Percentiles rank a stretch among this genome's conserved stretches.
phyloP scores from a whole-genome alignment of 2,113 vertebrate genomes.

The Paraplagusia blochii region DNA sequence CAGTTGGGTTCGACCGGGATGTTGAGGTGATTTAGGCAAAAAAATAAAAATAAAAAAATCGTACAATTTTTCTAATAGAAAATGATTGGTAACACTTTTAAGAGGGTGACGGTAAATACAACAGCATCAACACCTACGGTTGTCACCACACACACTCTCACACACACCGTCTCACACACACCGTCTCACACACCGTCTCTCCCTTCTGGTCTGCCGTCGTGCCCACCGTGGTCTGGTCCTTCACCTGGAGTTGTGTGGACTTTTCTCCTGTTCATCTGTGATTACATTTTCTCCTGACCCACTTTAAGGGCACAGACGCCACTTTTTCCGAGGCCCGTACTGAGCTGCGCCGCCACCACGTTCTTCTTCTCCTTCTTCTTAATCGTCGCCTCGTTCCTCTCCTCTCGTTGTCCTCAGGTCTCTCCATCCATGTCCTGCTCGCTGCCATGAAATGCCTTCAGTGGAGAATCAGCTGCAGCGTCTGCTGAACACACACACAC shows the following conservation, averaged over 20 bases:
- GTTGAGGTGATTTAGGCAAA: too few species aligned
- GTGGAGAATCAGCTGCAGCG: constrained; percentile 62
- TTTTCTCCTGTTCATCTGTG: constrained; percentile 55
- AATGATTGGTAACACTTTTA: too few species aligned
- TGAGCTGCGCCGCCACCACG: constrained; percentile 20
- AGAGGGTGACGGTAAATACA: constrained; percentile 50
- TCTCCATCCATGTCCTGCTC: constrained; percentile 34
- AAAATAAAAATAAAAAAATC: too few species aligned
- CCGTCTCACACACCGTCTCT: constrained; percentile 33
- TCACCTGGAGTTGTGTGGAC: too few species aligned
- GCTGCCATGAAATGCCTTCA: constrained; percentile 67
- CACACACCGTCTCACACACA: constrained; percentile 11
- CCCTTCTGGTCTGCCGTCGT: constrained; percentile 33
- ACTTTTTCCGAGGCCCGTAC: constrained; percentile 35
- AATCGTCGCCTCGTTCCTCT: constrained; percentile 25
- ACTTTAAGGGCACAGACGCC: constrained; percentile 60
- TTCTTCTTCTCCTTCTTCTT: constrained; percentile 3
- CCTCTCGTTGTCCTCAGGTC: too few species aligned
- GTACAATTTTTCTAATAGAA: too few species aligned
- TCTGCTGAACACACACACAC: constrained; percentile 32
- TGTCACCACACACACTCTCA: constrained; percentile 33
- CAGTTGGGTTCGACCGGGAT: too few species aligned
- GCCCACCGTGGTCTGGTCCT: constrained; percentile 30
- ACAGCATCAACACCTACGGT: constrained; percentile 49
- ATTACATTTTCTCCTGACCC: constrained; percentile 64